Evolutionary conservation across 2,888 invertebrate species (phyloP).

Genomic region (Mesochorus sp.): DNA sequence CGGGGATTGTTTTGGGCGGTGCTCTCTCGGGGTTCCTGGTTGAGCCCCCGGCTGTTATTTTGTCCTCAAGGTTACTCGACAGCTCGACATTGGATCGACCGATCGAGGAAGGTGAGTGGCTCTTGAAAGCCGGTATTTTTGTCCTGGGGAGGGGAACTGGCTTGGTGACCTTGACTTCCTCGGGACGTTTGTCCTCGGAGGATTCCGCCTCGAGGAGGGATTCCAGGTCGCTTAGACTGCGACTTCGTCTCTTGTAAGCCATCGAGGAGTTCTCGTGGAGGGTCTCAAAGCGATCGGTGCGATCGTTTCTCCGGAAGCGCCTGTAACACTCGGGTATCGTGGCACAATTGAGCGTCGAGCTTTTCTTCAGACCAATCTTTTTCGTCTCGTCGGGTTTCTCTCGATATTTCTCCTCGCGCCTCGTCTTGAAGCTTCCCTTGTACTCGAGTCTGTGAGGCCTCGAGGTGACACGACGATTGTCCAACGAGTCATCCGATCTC

Average conservation of each 20-base stretch:
- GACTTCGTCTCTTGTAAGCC: conserved; percentile 68
- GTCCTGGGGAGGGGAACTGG: conserved; percentile 69
- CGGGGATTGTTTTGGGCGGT: conserved; percentile 19
- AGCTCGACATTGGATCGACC: neutral
- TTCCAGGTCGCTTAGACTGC: conserved; percentile 72
- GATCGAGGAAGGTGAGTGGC: neutral
- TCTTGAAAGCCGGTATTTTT: conserved; percentile 52
- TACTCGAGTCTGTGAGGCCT: conserved; percentile 49
- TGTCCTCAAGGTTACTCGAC: neutral
- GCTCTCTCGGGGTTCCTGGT: conserved; percentile 14
- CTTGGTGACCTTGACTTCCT: conserved; percentile 32
- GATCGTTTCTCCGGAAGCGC: conserved; percentile 52
- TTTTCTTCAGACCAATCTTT: conserved; percentile 59
- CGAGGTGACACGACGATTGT: neutral
- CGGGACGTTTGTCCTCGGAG: neutral
- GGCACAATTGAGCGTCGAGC: conserved; percentile 62
- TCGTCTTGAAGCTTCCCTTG: conserved; percentile 67
- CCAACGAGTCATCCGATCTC: conserved; percentile 68
- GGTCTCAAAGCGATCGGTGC: conserved; percentile 23
- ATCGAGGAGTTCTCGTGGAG: conserved; percentile 6
- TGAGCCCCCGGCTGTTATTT: neutral
- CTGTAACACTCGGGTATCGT: conserved; percentile 64
- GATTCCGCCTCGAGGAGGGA: conserved; percentile 63
- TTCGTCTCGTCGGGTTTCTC: neutral
- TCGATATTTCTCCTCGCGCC: conserved; percentile 56